Base-by-base conservation (phyloP, 2,113 vertebrate species). In the Tyto alba region DNA sequence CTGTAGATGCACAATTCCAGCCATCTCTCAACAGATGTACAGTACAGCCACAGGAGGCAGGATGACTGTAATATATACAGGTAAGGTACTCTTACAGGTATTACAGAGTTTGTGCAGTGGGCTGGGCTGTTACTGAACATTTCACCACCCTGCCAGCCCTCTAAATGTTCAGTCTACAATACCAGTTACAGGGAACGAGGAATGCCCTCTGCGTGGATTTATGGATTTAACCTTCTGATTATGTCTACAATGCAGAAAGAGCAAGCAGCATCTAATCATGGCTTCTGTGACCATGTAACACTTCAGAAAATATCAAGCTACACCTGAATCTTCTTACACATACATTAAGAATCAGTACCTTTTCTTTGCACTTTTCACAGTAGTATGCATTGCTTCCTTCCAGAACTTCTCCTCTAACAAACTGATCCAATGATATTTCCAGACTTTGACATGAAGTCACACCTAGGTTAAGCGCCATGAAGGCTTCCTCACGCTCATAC, bases 381-480 rank as follows among this genome's bases (percentile, higher is more conserved):
- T 99, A 99, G 97, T 99, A 99, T 1, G 99, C 99, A 63, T 99
- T 99, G 96, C 99, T 99, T 95, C 99, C 99, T 95, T 99, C 99
- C n/a, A 99, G 98, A 94, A 99, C 99, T 96, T 99, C 99, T 88
- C 99, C 99, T 97, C 99, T 98, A 78, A 99, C 99, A 97, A 99
- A 99, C 97, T 99, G 99, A 97, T 99, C 99, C 94, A 99, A 97
- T 12, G 99, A 99, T 97, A 99, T 99, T 97, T 99, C 99, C 80
- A 99, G 96, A 94, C 99, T 99, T 94, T 99, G 99, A 97, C 99
- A 99, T 9, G 99, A 99, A 21, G 99, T 99, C 84, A 99, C 99
- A 30, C 99, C 99, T 18, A 99, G 98, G 97, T 99, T 99, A 96
- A 99, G 96, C 52, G 99, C 99, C 99, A 99, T 99, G 97, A 99